Conservation (phyloP, 1,140 invertebrate species). For the Brachionus manjavacas region DNA sequence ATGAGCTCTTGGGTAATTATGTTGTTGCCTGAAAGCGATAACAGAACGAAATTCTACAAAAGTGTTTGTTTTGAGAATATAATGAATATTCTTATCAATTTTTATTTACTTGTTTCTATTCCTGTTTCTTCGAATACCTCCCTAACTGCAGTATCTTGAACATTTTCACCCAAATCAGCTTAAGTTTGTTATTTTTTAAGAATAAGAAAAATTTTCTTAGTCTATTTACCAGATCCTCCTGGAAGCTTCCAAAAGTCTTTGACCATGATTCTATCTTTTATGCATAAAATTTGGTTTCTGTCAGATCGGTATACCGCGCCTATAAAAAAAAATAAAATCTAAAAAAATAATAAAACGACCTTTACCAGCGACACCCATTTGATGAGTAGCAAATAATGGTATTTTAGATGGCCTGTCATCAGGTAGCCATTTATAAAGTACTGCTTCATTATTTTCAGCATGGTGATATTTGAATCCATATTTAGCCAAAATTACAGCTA, state of each 20-base stretch:
- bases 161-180: conserved; percentile 28
- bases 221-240: not conserved
- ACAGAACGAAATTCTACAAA: conserved; percentile 67
- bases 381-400: conserved; percentile 73
- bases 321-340: not conserved
- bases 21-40: conserved; percentile 67
- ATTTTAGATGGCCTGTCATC: conserved; percentile 63
- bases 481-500: conserved; percentile 50
- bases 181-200: not conserved
- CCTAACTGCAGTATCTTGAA: conserved; percentile 67
- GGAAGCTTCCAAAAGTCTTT: conserved; percentile 32
- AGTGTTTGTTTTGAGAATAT: not conserved
- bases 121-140: conserved; percentile 87
- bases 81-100: not conserved
- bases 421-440: conserved; percentile 74
- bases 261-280: conserved; percentile 18
- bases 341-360: too few species aligned
- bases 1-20: conserved; percentile 66
- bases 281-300: conserved; percentile 14
- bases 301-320: conserved; percentile 10
- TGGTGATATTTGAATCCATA: conserved; percentile 80
- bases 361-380: conserved; percentile 62
- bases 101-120: conserved; percentile 61
- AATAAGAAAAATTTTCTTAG: not conserved
- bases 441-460: conserved; percentile 70